These are phyloP conservation scores for Urocynchramus pylzowi DNA, from an alignment of 2,113 vertebrate genomes.

Conservation along the genomic window DNA sequence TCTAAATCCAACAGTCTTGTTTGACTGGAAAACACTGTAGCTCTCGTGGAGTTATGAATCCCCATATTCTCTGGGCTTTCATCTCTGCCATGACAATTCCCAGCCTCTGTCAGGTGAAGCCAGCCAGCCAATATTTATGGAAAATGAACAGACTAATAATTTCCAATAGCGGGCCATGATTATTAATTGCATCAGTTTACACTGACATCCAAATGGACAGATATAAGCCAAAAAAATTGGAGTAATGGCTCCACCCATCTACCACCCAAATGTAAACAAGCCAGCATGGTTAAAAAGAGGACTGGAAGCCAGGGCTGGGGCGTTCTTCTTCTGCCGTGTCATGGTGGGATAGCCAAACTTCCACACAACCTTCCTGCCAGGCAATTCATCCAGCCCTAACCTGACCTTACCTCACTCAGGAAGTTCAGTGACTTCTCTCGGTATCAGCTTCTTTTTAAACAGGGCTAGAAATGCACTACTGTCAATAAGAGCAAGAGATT, in stretches of 20 bases:
- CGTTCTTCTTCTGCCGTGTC: neutral
- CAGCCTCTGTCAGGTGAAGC: conserved; percentile 59
- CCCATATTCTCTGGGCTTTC: conserved; percentile 53
- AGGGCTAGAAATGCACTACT: neutral
- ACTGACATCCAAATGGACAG: conserved; percentile 38
- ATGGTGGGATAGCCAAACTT: neutral
- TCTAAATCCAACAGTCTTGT: conserved; percentile 42
- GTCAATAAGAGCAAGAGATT: neutral
- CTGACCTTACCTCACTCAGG: neutral
- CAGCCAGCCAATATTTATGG: conserved; percentile 51
- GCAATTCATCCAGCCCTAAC: neutral
- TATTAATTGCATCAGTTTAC: conserved; percentile 58
- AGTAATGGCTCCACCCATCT: conserved; percentile 54
- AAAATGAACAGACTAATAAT: conserved; percentile 43
- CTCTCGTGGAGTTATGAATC: conserved; percentile 44
- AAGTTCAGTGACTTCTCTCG: neutral
- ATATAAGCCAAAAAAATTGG: conserved; percentile 48
- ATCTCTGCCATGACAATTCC: conserved; percentile 59
- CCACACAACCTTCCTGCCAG: neutral
- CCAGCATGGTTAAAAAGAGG: conserved; percentile 2
- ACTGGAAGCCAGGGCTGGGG: neutral
- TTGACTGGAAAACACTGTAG: conserved; percentile 60
- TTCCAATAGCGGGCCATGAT: conserved; percentile 57
- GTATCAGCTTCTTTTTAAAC: neutral
- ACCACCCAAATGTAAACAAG: conserved; percentile 52